Conservation (phyloP, 1,140 invertebrate genomes). For the Eurytemora carolleeae region DNA sequence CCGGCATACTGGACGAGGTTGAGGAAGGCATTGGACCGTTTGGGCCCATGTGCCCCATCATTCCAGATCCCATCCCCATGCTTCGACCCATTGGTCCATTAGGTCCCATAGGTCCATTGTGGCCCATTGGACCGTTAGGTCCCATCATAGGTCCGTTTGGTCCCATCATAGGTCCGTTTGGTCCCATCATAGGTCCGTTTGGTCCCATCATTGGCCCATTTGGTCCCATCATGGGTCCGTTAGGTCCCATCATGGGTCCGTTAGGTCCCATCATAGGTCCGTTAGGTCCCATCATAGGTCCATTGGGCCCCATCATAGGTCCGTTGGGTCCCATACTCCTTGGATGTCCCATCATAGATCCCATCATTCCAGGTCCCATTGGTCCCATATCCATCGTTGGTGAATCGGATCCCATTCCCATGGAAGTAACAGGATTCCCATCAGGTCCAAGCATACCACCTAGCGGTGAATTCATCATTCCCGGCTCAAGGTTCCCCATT, state of each 20-base stretch:
- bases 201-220: slow-evolving; percentile 15
- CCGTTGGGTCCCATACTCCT: slow-evolving; percentile 18
- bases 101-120: slow-evolving; percentile 3
- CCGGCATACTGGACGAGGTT: slow-evolving; percentile 25
- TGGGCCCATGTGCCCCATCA: background rate
- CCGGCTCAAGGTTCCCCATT: slow-evolving; percentile 30
- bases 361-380: slow-evolving; percentile 17
- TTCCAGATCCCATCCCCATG: too few relatives aligned
- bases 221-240: slow-evolving; percentile 21
- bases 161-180: slow-evolving; percentile 41
- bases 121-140: slow-evolving; percentile 2
- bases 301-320: slow-evolving; percentile 29
- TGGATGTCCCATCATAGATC: slow-evolving; percentile 16
- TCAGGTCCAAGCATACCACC: slow-evolving; percentile 23
- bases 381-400: slow-evolving; percentile 17
- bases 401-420: slow-evolving; percentile 22
- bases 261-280: slow-evolving; percentile 26
- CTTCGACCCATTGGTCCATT: background rate
- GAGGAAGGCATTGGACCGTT: slow-evolving; percentile 13
- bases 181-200: slow-evolving; percentile 47
- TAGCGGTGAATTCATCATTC: slow-evolving; percentile 30
- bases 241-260: slow-evolving; percentile 22
- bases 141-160: slow-evolving; percentile 14
- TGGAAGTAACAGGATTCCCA: slow-evolving; percentile 14
- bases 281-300: slow-evolving; percentile 22